Conservation (phyloP, 1,140 invertebrate species). For the Cyphomyrmex costatus region DNA sequence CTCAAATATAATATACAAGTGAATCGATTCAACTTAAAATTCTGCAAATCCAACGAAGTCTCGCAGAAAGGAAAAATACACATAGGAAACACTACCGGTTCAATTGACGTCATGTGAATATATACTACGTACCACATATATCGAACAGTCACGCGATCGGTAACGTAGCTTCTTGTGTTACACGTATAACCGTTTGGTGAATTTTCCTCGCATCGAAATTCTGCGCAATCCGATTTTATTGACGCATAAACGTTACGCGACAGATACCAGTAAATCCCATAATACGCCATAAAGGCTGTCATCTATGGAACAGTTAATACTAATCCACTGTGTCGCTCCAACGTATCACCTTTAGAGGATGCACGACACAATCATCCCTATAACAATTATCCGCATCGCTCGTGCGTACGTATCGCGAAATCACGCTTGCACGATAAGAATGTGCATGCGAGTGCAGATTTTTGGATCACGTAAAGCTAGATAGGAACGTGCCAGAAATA, state of each 20-base stretch:
- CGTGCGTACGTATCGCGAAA: conserved; percentile 8
- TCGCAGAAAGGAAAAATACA: conserved; percentile 11
- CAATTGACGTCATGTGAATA: background rate
- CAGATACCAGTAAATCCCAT: conserved; percentile 38
- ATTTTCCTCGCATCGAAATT: conserved; percentile 28
- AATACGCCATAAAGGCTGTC: conserved; percentile 41
- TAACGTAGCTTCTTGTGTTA: background rate
- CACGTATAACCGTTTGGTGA: background rate
- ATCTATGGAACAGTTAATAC: conserved; percentile 42
- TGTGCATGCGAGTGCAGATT: conserved; percentile 49
- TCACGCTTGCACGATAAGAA: conserved; percentile 4
- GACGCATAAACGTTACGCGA: conserved; percentile 49
- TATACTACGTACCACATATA: background rate
- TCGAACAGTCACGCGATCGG: too few species aligned
- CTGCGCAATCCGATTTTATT: conserved; percentile 48
- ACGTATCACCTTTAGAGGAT: conserved; percentile 62
- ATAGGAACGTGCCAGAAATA: conserved; percentile 73
- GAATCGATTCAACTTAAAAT: conserved; percentile 8
- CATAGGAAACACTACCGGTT: background rate
- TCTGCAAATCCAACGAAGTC: background rate
- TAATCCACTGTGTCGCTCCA: conserved; percentile 19
- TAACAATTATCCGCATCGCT: conserved; percentile 62
- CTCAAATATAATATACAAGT: background rate
- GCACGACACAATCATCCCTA: conserved; percentile 28
- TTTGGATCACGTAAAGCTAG: conserved; percentile 74